These are phyloP conservation scores for Holacanthus passer DNA, from an alignment of 2,113 vertebrate genomes.

Conservation along the genomic window DNA sequence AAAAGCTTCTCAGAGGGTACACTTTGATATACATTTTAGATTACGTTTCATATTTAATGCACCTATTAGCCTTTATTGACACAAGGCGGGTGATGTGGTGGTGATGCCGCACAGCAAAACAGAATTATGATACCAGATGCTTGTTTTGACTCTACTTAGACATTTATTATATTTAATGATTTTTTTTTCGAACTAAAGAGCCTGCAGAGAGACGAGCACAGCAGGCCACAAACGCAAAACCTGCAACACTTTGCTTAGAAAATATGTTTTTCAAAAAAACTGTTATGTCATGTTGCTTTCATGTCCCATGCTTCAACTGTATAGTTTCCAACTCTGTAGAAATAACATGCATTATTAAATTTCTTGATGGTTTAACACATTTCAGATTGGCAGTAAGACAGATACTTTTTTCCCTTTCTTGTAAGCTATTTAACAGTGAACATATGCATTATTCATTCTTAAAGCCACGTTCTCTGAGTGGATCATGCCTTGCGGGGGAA, in stretches of 20 bases:
- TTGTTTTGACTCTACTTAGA: constrained; percentile 1
- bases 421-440: constrained; percentile 68
- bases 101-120: neutral
- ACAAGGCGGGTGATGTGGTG: neutral
- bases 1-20: constrained; percentile 28
- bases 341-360: constrained; percentile 45
- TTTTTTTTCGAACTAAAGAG: neutral
- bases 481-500: constrained; percentile 80
- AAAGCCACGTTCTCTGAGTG: constrained; percentile 77
- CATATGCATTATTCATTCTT: constrained; percentile 82
- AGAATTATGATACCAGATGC: neutral
- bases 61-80: constrained; percentile 11
- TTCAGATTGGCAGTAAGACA: constrained; percentile 55
- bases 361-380: constrained; percentile 56
- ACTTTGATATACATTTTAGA: constrained; percentile 23
- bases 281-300: constrained; percentile 1
- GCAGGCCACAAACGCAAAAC: constrained; percentile 24
- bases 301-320: neutral
- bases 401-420: constrained; percentile 23
- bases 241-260: constrained; percentile 4
- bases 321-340: neutral
- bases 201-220: neutral
- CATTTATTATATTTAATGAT: constrained; percentile 12
- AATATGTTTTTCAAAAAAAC: neutral
- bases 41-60: constrained; percentile 30